A percentile compares a stretch with the other conserved stretches of the same genome.
Conservation (phyloP, 2,888 invertebrate genomes). For the Polylopha cassiicola region DNA sequence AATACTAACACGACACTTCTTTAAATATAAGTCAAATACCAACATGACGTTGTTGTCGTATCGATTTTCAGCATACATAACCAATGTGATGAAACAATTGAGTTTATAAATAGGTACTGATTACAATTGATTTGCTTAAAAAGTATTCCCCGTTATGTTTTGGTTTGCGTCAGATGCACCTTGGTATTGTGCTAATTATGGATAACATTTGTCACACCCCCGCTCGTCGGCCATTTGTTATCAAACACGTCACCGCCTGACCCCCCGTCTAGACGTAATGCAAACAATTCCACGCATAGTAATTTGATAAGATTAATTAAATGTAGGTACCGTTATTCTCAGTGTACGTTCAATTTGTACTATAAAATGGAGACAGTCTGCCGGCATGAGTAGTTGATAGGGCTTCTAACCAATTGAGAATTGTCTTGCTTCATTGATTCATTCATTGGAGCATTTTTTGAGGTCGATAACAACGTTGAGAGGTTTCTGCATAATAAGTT, state of each 20-base stretch:
- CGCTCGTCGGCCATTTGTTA: constrained; percentile 27
- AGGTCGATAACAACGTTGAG: constrained; percentile 36
- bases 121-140: constrained; percentile 18
- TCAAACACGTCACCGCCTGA: constrained; percentile 32
- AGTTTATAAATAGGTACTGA: constrained; percentile 1
- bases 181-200: constrained; percentile 31
- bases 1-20: too few species aligned
- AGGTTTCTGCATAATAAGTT: constrained; percentile 33
- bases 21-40: too few species aligned
- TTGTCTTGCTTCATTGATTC: constrained; percentile 45
- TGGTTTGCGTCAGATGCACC: constrained; percentile 21
- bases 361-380: not conserved
- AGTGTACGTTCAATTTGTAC: constrained; percentile 1
- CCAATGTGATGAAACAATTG: too few species aligned
- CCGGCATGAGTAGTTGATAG: constrained; percentile 1
- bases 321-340: not conserved
- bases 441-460: constrained; percentile 28
- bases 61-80: too few species aligned
- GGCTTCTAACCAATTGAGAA: constrained; percentile 32
- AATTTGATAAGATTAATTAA: constrained; percentile 20
- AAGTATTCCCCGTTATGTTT: constrained; percentile 27
- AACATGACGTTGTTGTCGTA: too few species aligned
- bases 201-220: constrained; percentile 31
- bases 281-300: constrained; percentile 18
- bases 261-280: constrained; percentile 29